Base-by-base conservation (phyloP, 2,113 vertebrate species). In the Cebidichthys violaceus region DNA sequence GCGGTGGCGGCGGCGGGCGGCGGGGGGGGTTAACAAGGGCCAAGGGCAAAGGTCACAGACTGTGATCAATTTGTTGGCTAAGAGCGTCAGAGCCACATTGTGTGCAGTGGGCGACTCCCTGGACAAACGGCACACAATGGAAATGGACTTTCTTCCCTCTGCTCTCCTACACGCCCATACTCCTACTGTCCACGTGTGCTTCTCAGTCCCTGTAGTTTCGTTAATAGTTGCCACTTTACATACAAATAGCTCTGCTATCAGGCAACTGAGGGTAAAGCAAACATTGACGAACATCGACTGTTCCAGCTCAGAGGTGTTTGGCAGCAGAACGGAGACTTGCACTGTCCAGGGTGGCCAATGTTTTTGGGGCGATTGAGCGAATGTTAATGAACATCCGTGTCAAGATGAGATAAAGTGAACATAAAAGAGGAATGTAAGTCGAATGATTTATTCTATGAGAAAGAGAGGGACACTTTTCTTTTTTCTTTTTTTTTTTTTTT, bases 41-140 rank as follows among this genome's bases (percentile, higher is more conserved):
- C 61, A 87, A 69, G 86, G 89, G 47, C 75, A 92, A 70, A 92
- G 94, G 91, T 93, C 83, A 75, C 91, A 93, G 90, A 93, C 93
- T 89, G 74, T 18, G 87, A 94, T 94, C 89, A 70, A 90, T 95
- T 89, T 90, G 88, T 90, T 73, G 84, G 68, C 83, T 65, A 57
- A 61, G 73, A 77, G 83, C 52, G 9, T 83, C 57, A 70, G 80
- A 64, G 37, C 54, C 65, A 78, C 81, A 72, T 70, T 67, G 83
- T 62, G 81, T 77, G 80, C 31, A 10, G 62, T 66, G 59, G 37
- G 50, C 31, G 75, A 64, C 71, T 33, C 39, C 14, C 15, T 61
- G 45, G 43, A 68, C 59, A 11, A 70, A 33, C 61, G 24, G 29
- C 64, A 57, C 66, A 86, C 78, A 77, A 76, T 54, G n/a, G 29